phyloP scores from a whole-genome alignment of 2,113 vertebrate genomes.

The Sinocyclocheilus grahami region DNA sequence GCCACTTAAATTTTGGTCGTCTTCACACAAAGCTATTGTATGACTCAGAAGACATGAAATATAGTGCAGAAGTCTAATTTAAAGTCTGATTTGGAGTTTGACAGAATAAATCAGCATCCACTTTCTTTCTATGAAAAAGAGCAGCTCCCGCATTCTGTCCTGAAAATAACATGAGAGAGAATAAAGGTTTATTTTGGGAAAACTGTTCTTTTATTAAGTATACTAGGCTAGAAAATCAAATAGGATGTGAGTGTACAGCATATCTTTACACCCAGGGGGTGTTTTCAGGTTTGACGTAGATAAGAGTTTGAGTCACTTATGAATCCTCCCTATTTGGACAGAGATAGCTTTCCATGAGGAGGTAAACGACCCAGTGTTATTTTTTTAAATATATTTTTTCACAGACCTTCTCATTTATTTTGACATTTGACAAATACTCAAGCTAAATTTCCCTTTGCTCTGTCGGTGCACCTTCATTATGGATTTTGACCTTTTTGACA shows the following conservation, averaged over 20 bases:
- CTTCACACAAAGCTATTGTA: not conserved
- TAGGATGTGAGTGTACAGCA: not conserved
- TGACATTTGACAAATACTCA: not conserved
- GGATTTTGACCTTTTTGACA: not conserved
- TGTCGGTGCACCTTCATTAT: not conserved
- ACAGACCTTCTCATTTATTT: not conserved
- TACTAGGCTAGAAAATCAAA: not conserved
- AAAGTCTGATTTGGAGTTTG: not conserved
- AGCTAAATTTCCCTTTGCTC: not conserved
- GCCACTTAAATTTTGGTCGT: not conserved
- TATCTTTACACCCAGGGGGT: not conserved
- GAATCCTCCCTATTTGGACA: not conserved
- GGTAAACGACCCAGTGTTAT: not conserved
- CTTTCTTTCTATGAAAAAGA: not conserved
- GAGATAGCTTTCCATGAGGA: not conserved
- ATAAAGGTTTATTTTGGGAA: not conserved
- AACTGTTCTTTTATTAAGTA: not conserved
- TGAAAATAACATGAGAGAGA: not conserved
- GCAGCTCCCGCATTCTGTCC: not conserved
- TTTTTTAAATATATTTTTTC: not conserved
- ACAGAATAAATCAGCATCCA: not conserved
- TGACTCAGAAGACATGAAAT: not conserved
- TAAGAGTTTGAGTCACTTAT: not conserved
- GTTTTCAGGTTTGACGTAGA: not conserved
- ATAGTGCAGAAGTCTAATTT: not conserved